Base-by-base conservation (phyloP, 2,797 vertebrate genomes). In the Molossus molossus region DNA sequence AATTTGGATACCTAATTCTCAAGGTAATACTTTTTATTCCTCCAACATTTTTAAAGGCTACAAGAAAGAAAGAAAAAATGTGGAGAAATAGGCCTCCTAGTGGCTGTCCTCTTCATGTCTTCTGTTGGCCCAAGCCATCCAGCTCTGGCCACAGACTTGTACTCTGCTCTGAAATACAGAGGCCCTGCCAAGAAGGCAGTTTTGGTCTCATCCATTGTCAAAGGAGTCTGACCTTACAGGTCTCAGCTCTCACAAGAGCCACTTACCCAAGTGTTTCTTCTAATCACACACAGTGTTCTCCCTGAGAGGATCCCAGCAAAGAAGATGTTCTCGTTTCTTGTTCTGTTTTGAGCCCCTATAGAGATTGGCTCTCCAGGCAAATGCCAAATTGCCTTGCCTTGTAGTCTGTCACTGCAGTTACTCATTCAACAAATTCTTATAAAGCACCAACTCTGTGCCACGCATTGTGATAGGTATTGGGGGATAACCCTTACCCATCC, bases 1-100 rank as follows among this genome's bases (percentile, higher is more conserved):
- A 25, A 50, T 55, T 79, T 93, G 55, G 65, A 60, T 37, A 33
- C 7, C 75, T 83, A 45, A 27, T 69, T 75, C 37, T 29, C 37
- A 69, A 65, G 60, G 15, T 27, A 58, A 72, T 11, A 37, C 0
- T 48, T 10, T 55, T 62, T 64, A 64, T 65, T 96, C 91, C 27
- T 75, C 69, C 15, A n/a, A 29, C 3, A 55, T 60, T 70, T 90
- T 65, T 76, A 62, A 87, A 90, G 9, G 6, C 29, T 87, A 10
- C 7, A 64, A n/a, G 3, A n/a, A 4, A 33, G 0, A 5, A 1
- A 17, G 5, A 17, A 48, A 45, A 10, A 17, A 14, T 1, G 79
- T 3, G 21, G 5, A 33, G 9, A 7, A 48, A 65, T 84, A 64
- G 7, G 69, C 37, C 29, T 50, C n/a, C 33, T 73, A 3, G 45